phyloP scores from a whole-genome alignment of 2,888 invertebrate genomes.

The Scotopteryx bipunctaria region DNA sequence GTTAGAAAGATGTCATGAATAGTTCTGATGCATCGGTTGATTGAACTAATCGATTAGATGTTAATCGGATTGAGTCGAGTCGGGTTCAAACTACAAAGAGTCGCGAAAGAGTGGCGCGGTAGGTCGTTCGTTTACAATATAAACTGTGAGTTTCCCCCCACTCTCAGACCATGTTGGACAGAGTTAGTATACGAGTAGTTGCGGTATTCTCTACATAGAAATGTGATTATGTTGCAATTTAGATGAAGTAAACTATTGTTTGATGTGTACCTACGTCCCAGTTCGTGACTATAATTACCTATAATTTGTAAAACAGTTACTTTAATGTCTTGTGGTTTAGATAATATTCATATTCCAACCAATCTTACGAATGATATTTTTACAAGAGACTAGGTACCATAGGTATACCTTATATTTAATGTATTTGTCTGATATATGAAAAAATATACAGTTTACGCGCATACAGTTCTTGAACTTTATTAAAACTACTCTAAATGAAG shows the following conservation, averaged over 20 bases:
- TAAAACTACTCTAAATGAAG: not conserved
- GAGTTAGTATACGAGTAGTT: conserved; percentile 20
- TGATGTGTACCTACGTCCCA: not conserved
- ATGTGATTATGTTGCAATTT: conserved; percentile 42
- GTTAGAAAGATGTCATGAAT: conserved; percentile 7
- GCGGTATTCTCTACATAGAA: conserved; percentile 28
- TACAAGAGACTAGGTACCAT: too few relatives aligned
- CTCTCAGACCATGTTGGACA: conserved; percentile 39
- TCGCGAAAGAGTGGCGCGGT: conserved; percentile 57
- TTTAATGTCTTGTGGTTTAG: not conserved
- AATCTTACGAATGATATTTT: too few relatives aligned
- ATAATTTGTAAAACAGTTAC: not conserved
- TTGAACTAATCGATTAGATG: conserved; percentile 12
- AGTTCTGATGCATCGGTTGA: conserved; percentile 12
- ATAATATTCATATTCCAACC: too few relatives aligned
- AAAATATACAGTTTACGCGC: too few relatives aligned
- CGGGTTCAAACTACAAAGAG: conserved; percentile 45
- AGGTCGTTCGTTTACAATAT: conserved; percentile 57
- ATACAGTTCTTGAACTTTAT: not conserved
- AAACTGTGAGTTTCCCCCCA: conserved; percentile 61
- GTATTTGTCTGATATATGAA: too few relatives aligned
- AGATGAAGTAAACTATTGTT: conserved; percentile 1
- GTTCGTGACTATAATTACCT: too few relatives aligned
- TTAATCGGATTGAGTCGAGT: conserved; percentile 36
- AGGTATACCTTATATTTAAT: too few relatives aligned